A percentile compares a stretch with the other conserved stretches of the same genome.
Conservation (phyloP, 2,113 vertebrate genomes). For the Salminus brasiliensis region DNA sequence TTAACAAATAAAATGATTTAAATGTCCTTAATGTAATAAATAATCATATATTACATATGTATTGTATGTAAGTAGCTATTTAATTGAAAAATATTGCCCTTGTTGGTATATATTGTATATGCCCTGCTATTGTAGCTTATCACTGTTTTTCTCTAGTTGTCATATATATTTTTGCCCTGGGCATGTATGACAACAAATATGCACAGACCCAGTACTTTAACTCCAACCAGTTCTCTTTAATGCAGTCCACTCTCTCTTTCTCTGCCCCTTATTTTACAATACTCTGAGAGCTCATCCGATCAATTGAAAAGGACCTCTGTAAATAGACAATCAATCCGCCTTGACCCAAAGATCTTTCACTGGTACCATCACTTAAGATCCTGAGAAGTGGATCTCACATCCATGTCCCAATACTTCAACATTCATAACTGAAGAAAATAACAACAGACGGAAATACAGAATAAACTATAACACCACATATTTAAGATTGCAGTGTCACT, state of each 20-base stretch:
- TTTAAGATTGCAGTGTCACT: conserved; percentile 63
- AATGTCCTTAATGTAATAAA: no score
- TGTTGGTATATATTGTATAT: no score
- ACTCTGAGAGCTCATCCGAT: background rate
- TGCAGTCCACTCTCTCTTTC: conserved; percentile 3
- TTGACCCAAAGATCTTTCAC: background rate
- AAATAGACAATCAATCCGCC: conserved; percentile 30
- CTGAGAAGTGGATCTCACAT: background rate
- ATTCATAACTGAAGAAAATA: background rate
- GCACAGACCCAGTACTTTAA: background rate
- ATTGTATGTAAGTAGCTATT: no score
- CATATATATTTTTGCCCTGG: background rate
- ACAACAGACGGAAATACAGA: background rate
- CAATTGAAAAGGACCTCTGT: conserved; percentile 19
- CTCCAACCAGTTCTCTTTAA: conserved; percentile 12
- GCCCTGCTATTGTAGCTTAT: no score
- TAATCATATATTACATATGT: no score
- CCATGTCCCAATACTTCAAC: background rate
- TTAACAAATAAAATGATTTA: no score
- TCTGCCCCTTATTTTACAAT: background rate
- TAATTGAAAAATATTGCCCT: no score
- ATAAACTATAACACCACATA: background rate
- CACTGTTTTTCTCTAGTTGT: background rate
- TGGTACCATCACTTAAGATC: background rate
- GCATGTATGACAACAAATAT: background rate